Evolutionary conservation across 2,113 vertebrate species (phyloP).

Genomic region (Ginglymostoma cirratum): DNA sequence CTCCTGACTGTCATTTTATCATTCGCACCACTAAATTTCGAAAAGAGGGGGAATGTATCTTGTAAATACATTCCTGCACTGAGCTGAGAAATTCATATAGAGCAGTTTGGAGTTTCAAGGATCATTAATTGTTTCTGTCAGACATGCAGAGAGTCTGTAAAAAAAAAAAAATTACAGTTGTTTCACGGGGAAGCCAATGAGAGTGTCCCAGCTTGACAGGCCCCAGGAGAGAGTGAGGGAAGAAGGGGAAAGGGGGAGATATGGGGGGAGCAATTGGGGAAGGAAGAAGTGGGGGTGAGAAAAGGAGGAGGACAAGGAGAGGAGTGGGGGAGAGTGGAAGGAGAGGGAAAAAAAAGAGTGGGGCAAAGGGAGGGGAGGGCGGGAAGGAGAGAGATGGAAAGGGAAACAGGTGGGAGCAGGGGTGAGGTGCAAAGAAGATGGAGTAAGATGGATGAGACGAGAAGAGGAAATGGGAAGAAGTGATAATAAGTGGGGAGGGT

Average conservation of each 20-base stretch:
- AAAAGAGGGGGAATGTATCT: not conserved
- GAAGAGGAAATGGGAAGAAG: no score
- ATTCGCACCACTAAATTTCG: not conserved
- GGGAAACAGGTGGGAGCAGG: not conserved
- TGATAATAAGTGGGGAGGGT: no score
- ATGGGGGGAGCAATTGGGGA: not conserved
- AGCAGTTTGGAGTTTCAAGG: not conserved
- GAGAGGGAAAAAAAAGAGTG: not conserved
- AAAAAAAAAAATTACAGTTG: not conserved
- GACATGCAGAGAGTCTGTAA: not conserved
- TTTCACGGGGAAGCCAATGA: not conserved
- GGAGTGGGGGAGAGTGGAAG: no score
- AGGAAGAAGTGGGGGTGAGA: not conserved
- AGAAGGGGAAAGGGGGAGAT: accelerated
- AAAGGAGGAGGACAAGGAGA: no score
- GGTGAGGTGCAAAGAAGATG: not conserved
- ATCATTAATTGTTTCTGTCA: not conserved
- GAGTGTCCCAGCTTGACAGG: not conserved
- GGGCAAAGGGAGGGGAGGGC: not conserved
- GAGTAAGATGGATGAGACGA: not conserved
- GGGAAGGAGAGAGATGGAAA: not conserved
- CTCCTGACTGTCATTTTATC: not conserved
- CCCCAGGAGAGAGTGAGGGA: no score
- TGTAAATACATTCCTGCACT: not conserved
- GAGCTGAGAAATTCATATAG: not conserved